Base-by-base conservation (phyloP, 2,888 invertebrate species). In the Drosophila basisetae region DNA sequence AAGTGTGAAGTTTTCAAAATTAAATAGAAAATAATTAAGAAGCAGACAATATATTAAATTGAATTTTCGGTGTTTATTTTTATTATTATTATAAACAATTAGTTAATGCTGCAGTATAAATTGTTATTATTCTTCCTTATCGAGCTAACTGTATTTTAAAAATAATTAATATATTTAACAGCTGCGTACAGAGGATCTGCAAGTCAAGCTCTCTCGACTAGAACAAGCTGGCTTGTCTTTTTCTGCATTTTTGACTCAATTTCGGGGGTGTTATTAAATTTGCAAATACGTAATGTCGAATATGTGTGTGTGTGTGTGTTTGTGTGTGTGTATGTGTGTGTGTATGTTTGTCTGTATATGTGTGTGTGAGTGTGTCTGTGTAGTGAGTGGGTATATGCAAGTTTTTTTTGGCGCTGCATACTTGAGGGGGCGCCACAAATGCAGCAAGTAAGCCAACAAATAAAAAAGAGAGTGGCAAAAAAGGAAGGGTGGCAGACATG, bases 281-380 rank as follows among this genome's bases (percentile, higher is more conserved):
- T 79, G 78, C 82, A 83, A 89, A 80, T 82, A 67, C 69, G 78
- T 79, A 79, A 78, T 83, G 80, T 78, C 59, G 77, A 82, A 73
- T 80, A 67, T 68, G 33, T 25, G 31, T 64, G 2, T 22, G 31
- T n/a, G 33, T 37, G 18, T 30, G 18, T 7, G 16, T 13, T 18
- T 37, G 55, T 22, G 30, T 35, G 39, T 10, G 10, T n/a, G 41
- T 37, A 16, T 2, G 3, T 37, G 37, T 37, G 50, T 52, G 25
- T 37, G 41, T 25, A 13, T 22, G 13, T 43, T 22, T 22, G 22
- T 22, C 22, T 22, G 22, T 22, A 22, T 22, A 22, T 37, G 55
- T 22, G 30, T 35, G 39, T 10, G 10, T n/a, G 41, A 16, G 37
- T 2, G 3, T 37, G 37, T 37, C 39, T 52, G 25, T 37, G 41